phyloP scores from a whole-genome alignment of 2,797 vertebrate species.

The Hyperoplus lanceolatus region DNA sequence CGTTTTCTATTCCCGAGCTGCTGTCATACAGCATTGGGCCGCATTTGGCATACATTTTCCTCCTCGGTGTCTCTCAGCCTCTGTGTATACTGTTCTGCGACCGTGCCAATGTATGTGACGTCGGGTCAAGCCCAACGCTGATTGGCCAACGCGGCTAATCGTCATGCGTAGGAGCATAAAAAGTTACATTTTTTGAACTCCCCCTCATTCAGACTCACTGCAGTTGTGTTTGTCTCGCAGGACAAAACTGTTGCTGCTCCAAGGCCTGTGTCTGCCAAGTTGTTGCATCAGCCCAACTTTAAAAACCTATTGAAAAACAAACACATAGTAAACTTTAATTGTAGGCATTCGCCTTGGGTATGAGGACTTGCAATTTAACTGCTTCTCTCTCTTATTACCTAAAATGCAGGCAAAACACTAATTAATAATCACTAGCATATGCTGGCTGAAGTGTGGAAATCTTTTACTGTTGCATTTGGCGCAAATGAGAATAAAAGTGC shows the following conservation, averaged over 20 bases:
- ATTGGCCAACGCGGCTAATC: too few species aligned
- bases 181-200: neutral
- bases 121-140: too few species aligned
- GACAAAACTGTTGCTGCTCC: slow-evolving; percentile 34
- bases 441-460: slow-evolving; percentile 70
- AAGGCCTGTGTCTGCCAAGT: slow-evolving; percentile 59
- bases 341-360: slow-evolving; percentile 76
- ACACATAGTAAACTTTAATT: slow-evolving; percentile 87
- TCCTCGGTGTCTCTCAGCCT: too few species aligned
- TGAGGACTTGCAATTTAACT: slow-evolving; percentile 74
- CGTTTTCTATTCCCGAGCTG: too few species aligned
- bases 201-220: neutral
- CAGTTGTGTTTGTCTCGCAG: slow-evolving; percentile 43
- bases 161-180: too few species aligned
- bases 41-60: too few species aligned
- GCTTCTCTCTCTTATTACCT: slow-evolving; percentile 74
- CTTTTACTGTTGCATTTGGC: slow-evolving; percentile 73
- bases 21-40: too few species aligned
- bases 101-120: too few species aligned
- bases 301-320: slow-evolving; percentile 84
- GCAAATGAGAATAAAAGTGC: slow-evolving; percentile 74
- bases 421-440: slow-evolving; percentile 87
- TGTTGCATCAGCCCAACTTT: slow-evolving; percentile 75
- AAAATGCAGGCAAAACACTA: slow-evolving; percentile 78
- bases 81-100: too few species aligned